phyloP scores from a whole-genome alignment of 1,140 invertebrate genomes.

The Rhopalosiphum maidis region DNA sequence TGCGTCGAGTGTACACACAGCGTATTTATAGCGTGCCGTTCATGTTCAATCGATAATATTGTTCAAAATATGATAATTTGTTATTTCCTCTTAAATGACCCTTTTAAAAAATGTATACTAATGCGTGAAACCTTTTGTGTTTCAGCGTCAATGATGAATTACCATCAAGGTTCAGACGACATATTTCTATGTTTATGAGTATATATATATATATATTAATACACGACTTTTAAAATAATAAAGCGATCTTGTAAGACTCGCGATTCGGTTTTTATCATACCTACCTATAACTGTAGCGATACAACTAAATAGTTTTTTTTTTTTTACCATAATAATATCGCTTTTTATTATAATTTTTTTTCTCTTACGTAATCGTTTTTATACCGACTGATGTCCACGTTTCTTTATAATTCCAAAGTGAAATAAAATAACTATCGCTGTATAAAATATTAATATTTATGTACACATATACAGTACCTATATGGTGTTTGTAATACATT shows the following conservation, averaged over 20 bases:
- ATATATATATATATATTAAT: not conserved
- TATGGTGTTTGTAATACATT: not conserved
- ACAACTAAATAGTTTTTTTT: not conserved
- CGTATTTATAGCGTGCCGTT: not conserved
- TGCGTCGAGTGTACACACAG: not conserved
- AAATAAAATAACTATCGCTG: not conserved
- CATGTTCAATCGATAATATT: not conserved
- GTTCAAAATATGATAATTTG: conserved; percentile 2
- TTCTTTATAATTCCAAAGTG: not conserved
- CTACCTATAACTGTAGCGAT: not conserved
- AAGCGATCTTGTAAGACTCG: not conserved
- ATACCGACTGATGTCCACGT: not conserved
- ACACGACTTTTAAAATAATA: not conserved
- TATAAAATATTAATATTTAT: not conserved
- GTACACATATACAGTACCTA: not conserved
- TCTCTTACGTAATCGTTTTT: not conserved
- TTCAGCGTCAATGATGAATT: conserved; percentile 8
- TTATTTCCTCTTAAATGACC: conserved; percentile 17
- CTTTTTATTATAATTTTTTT: not conserved
- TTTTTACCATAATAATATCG: not conserved
- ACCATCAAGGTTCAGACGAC: not conserved
- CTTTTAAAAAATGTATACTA: conserved; percentile 13
- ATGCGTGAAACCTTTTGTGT: conserved; percentile 21
- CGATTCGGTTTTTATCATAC: not conserved
- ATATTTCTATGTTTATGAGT: not conserved